phyloP scores from a whole-genome alignment of 2,888 invertebrate species.

The Drosophila borborema region DNA sequence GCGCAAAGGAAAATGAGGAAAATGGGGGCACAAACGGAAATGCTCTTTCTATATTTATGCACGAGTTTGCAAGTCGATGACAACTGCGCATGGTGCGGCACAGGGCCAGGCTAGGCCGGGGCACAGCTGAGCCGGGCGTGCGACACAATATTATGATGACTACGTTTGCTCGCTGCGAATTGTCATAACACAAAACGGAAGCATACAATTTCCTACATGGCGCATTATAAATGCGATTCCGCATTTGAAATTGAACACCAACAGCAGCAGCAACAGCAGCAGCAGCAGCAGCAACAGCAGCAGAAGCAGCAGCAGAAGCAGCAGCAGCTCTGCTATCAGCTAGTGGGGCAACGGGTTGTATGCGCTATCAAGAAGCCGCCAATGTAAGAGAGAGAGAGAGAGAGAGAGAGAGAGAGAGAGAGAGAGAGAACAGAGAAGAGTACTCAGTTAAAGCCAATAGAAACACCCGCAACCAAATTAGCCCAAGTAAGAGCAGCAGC shows the following conservation, averaged over 20 bases:
- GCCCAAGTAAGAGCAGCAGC: not conserved
- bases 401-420: conserved; percentile 33
- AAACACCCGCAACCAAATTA: conserved; percentile 11
- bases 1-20: conserved; percentile 26
- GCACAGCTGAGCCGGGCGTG: not conserved
- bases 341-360: conserved; percentile 62
- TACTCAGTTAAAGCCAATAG: not conserved
- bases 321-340: conserved; percentile 32
- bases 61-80: conserved; percentile 31
- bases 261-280: not conserved
- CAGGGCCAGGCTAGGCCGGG: not conserved
- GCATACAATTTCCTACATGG: conserved; percentile 78
- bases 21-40: conserved; percentile 61
- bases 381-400: conserved; percentile 27
- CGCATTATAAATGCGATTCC: conserved; percentile 70
- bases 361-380: conserved; percentile 26
- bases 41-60: conserved; percentile 69
- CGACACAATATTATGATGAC: conserved; percentile 33
- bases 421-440: not conserved
- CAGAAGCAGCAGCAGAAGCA: conserved; percentile 19
- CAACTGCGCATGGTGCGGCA: not conserved
- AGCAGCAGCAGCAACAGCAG: conserved; percentile 16
- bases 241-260: conserved; percentile 55
- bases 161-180: conserved; percentile 52
- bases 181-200: conserved; percentile 78